Evolutionary conservation across 2,888 invertebrate species (phyloP), one percentile per base, ranked within the genome.

Genomic region (Macrostomum cliftonense): DNA sequence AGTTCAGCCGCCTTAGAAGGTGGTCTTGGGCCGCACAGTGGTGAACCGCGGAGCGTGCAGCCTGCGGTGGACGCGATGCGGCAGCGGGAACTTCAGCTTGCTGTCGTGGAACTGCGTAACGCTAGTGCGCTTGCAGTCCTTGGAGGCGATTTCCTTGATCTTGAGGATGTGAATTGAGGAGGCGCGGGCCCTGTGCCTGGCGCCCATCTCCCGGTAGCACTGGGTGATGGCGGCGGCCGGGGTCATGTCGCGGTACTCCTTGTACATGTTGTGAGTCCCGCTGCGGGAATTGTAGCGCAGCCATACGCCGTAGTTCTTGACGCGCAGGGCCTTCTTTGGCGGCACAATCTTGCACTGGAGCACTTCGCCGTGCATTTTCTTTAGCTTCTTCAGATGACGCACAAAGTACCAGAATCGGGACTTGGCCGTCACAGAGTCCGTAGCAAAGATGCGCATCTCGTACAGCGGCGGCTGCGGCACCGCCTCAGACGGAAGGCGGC

Each of bases 301-400:
- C 95, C 95, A 99, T 67, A 99, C 88, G 55, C 95, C 97, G 68
- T 87, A 95, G 76, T 99, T 99, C 79, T 97, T 99, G 61, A 99
- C 88, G 71, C 83, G 84, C 37, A 81, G 76, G 7, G 95, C 91
- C 45, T 83, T 81, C 68, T 82, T 88, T 69, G 97, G 95, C 59
- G 83, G 79, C 55, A 95, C 28, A 58, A 59, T 53, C 51, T 62
- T 59, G 55, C 63, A 76, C n/a, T 82, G 82, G 36, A 99, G 87
- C 66, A 99, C 93, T 77, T 99, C 97, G 60, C 97, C 97, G 60
- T 86, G 87, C 46, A 88, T 83, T 74, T 97, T 99, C 78, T 99
- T 99, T 75, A 99, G 86, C 74, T 97, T 97, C 70, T 87, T 88
- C 68, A 99, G 73, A 69, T 89, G 87, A 59, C 88, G 79, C 64